These are phyloP conservation scores for Cuniculus paca DNA, from an alignment of 2,797 vertebrate genomes.

Conservation along the genomic window DNA sequence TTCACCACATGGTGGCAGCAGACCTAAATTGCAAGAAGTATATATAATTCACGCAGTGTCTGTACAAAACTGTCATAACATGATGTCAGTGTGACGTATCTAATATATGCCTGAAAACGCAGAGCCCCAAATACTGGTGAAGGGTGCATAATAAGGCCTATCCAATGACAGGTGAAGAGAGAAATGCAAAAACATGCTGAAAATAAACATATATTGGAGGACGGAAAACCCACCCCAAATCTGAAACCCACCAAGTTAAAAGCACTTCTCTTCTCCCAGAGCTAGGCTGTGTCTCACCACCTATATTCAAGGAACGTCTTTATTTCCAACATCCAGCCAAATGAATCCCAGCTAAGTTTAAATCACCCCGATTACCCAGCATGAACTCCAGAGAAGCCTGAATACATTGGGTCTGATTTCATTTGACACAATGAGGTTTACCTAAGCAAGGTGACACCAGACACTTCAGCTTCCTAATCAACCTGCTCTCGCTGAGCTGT, in stretches of 20 bases:
- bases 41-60: background rate
- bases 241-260: background rate
- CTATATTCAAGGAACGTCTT: conserved; percentile 14
- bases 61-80: background rate
- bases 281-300: background rate
- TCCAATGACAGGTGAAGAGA: background rate
- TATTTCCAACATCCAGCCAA: conserved; percentile 47
- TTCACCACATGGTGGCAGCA: conserved; percentile 61
- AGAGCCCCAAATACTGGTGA: background rate
- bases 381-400: conserved; percentile 54
- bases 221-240: background rate
- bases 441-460: conserved; percentile 41
- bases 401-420: background rate
- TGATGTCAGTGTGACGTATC: background rate
- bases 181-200: conserved; percentile 22
- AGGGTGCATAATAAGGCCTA: background rate
- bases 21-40: conserved; percentile 7
- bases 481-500: background rate
- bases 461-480: conserved; percentile 52
- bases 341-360: conserved; percentile 64
- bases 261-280: background rate
- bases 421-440: background rate
- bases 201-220: background rate
- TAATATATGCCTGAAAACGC: background rate
- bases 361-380: conserved; percentile 53